Percentiles rank a stretch among this genome's conserved stretches.
phyloP scores from a whole-genome alignment of 1,140 invertebrate species.

The Bombyx mori region DNA sequence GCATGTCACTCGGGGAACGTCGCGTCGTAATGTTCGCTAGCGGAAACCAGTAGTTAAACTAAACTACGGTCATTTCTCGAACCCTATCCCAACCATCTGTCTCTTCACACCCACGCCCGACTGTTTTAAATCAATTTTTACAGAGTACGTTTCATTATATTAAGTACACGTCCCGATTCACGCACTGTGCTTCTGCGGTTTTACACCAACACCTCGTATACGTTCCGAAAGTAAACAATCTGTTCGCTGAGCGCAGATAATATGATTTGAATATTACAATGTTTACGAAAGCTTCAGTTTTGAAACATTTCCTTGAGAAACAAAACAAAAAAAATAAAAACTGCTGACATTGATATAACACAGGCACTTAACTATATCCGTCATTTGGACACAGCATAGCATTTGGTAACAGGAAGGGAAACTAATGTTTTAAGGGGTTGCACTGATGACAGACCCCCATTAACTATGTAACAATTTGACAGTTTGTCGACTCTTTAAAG shows the following conservation, averaged over 20 bases:
- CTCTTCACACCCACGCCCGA: slow-evolving; percentile 39
- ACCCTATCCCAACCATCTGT: slow-evolving; percentile 31
- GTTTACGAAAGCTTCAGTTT: background rate
- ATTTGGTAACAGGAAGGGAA: slow-evolving; percentile 47
- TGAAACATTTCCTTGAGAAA: background rate
- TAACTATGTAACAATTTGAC: slow-evolving; percentile 59
- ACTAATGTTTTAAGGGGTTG: slow-evolving; percentile 59
- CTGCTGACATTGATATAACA: background rate
- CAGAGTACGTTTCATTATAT: slow-evolving; percentile 32
- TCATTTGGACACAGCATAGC: slow-evolving; percentile 34
- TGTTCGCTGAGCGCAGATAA: slow-evolving; percentile 14
- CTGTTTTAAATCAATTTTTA: slow-evolving; percentile 36
- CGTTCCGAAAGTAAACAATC: slow-evolving; percentile 26
- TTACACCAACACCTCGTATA: slow-evolving; percentile 27
- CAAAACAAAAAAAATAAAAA: background rate
- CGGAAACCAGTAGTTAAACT: slow-evolving; percentile 61
- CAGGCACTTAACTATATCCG: slow-evolving; percentile 42
- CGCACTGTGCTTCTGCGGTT: slow-evolving; percentile 24
- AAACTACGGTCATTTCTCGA: slow-evolving; percentile 51
- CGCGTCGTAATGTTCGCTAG: slow-evolving; percentile 21
- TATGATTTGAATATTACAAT: slow-evolving; percentile 5
- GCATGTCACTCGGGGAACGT: slow-evolving; percentile 27
- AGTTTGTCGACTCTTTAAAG: slow-evolving; percentile 38
- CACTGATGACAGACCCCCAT: slow-evolving; percentile 56
- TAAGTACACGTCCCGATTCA: slow-evolving; percentile 45